Percentiles rank a stretch among this genome's conserved stretches.
phyloP scores from a whole-genome alignment of 2,113 vertebrate genomes.

The Danionella cerebrum region DNA sequence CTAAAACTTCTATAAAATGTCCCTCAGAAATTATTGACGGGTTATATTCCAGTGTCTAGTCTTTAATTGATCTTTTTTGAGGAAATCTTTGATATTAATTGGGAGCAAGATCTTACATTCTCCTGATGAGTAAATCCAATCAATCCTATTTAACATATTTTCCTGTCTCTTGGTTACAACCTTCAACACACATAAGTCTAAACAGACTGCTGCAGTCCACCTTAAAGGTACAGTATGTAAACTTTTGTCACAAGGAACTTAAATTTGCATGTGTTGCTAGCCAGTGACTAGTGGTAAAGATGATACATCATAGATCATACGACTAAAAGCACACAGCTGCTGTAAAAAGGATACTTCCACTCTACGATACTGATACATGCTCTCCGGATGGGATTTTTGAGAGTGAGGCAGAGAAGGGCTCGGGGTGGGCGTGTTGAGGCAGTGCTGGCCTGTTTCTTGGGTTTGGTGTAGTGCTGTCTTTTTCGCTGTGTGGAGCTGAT shows the following conservation, averaged over 20 bases:
- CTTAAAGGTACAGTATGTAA: no score
- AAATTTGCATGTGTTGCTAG: no score
- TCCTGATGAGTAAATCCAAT: slow-evolving; percentile 5
- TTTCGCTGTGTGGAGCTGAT: slow-evolving; percentile 92
- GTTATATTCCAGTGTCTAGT: not conserved
- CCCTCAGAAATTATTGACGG: not conserved
- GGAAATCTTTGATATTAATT: slow-evolving; percentile 10
- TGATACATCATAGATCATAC: no score
- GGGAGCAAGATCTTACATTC: not conserved
- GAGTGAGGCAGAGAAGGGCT: slow-evolving; percentile 91
- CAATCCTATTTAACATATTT: slow-evolving; percentile 11
- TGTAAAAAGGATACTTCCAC: slow-evolving; percentile 96
- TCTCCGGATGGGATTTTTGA: slow-evolving; percentile 94
- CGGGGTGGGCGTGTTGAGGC: slow-evolving; percentile 87
- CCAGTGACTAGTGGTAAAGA: no score
- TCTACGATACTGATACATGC: slow-evolving; percentile 99
- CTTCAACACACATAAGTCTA: no score
- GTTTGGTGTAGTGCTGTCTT: slow-evolving; percentile 88
- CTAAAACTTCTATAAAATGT: not conserved
- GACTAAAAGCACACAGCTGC: not conserved
- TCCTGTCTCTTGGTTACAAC: slow-evolving; percentile 39
- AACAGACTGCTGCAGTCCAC: no score
- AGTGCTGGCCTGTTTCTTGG: slow-evolving; percentile 88
- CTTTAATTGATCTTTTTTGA: not conserved
- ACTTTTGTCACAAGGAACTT: no score